A percentile compares a stretch with the other conserved stretches of the same genome.
These are phyloP conservation scores for Uropsilus gracilis DNA, from an alignment of 2,113 vertebrate species.

Conservation along the genomic window DNA sequence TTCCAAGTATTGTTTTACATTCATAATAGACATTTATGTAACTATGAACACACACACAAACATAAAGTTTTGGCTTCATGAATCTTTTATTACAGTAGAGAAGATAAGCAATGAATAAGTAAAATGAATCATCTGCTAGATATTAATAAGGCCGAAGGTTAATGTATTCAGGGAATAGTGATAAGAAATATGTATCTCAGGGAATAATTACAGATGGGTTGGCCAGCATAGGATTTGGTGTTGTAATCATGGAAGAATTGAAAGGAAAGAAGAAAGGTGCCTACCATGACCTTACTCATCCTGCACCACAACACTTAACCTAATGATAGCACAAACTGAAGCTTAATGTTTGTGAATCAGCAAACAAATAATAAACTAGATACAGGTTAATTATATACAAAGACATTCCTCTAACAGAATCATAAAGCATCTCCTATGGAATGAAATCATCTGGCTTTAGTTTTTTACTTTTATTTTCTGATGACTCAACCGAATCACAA, in stretches of 20 bases:
- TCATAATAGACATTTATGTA: neutral
- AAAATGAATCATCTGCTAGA: neutral
- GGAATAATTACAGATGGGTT: neutral
- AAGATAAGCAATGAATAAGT: neutral
- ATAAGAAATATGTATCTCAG: neutral
- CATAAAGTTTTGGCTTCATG: neutral
- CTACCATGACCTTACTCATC: neutral
- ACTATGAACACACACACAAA: neutral
- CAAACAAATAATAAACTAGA: neutral
- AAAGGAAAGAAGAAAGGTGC: neutral
- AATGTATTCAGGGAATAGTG: neutral
- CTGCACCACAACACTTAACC: neutral
- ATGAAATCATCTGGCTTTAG: conserved; percentile 50
- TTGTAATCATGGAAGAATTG: fast-evolving
- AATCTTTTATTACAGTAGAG: neutral
- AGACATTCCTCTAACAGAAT: neutral
- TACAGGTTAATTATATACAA: neutral
- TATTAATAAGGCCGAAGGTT: neutral
- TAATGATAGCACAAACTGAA: neutral
- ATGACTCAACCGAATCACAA: neutral
- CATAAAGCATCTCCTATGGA: neutral
- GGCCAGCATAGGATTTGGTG: neutral
- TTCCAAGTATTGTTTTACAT: neutral
- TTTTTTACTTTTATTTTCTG: conserved; percentile 47
- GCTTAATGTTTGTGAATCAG: neutral